These are phyloP conservation scores for Diglossa cyanea DNA, from an alignment of 2,797 vertebrate genomes.

Conservation along the genomic window DNA sequence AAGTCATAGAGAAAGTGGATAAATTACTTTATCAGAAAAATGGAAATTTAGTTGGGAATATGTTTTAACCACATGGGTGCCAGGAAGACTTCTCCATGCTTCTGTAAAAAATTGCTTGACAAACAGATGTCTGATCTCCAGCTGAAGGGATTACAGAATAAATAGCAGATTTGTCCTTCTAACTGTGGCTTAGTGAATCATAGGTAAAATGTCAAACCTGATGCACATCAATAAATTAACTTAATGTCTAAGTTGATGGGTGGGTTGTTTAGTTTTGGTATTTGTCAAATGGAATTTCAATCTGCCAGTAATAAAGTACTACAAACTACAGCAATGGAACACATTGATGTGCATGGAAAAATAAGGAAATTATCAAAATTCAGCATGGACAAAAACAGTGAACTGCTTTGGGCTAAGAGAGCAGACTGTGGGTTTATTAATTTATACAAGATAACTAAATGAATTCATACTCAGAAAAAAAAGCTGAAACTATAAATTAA, in stretches of 20 bases:
- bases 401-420: neutral
- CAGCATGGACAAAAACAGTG: neutral
- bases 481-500: neutral
- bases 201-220: neutral
- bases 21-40: neutral
- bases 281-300: neutral
- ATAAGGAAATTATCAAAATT: neutral
- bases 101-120: neutral
- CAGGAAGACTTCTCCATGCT: neutral
- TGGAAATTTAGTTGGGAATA: neutral
- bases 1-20: neutral
- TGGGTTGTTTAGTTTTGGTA: neutral
- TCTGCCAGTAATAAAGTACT: neutral
- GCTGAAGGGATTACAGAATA: conserved; percentile 35
- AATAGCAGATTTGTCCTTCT: conserved; percentile 41
- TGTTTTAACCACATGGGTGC: conserved; percentile 22
- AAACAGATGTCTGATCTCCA: conserved; percentile 48
- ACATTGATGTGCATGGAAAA: neutral
- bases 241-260: neutral
- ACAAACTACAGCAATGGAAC: neutral
- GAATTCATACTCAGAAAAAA: neutral
- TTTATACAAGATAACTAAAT: neutral
- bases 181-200: neutral
- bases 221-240: neutral
- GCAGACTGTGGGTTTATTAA: neutral